phyloP scores from a whole-genome alignment of 2,113 vertebrate species.

The Prionailurus bengalensis region DNA sequence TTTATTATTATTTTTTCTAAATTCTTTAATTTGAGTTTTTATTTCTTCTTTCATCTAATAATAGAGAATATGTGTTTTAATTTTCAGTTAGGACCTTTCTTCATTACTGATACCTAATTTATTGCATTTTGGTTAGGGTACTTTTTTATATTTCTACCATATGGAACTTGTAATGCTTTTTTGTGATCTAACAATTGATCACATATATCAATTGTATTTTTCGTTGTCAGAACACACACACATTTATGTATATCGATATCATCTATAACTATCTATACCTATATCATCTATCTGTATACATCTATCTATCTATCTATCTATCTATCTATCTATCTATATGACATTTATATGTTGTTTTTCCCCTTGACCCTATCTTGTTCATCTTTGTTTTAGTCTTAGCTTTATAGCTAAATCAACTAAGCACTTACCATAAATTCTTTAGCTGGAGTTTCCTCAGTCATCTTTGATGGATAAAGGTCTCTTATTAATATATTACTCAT shows the following conservation, averaged over 20 bases:
- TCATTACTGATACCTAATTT: not conserved
- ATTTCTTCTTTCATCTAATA: not conserved
- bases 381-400: not conserved
- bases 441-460: not conserved
- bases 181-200: not conserved
- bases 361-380: not conserved
- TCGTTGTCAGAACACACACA: not conserved
- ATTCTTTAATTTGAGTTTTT: not conserved
- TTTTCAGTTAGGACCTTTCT: not conserved
- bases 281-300: too few species aligned
- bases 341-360: not conserved
- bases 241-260: too few species aligned
- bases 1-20: not conserved
- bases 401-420: not conserved
- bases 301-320: too few species aligned
- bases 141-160: not conserved
- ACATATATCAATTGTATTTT: not conserved
- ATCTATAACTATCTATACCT: too few species aligned
- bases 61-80: not conserved
- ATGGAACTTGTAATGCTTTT: not conserved
- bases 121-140: not conserved
- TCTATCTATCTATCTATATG: too few species aligned
- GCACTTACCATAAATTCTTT: not conserved
- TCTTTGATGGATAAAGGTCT: not conserved
- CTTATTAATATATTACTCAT: not conserved